Conservation (phyloP, 2,797 vertebrate species). For the Clarias platycephalus region DNA sequence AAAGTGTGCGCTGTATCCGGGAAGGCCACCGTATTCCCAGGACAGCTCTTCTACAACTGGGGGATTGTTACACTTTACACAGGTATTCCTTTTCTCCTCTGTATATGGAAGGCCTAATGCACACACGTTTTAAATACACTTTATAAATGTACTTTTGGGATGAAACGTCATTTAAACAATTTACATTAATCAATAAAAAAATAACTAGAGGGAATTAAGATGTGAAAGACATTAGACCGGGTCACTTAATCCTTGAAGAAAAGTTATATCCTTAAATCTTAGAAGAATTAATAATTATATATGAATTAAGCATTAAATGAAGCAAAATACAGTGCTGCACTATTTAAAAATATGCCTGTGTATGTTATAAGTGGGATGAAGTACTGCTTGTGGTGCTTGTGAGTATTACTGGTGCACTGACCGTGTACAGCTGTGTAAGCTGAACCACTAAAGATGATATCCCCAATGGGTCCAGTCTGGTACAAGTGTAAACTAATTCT, state of each 20-base stretch:
- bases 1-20: neutral
- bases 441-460: conserved; percentile 22
- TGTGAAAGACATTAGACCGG: neutral
- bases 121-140: neutral
- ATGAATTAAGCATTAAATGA: neutral
- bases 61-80: neutral
- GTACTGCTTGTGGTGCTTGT: neutral
- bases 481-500: conserved; percentile 17
- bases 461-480: conserved; percentile 9
- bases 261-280: neutral
- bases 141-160: neutral
- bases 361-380: neutral
- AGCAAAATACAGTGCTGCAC: neutral
- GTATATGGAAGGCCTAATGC: neutral
- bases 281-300: neutral
- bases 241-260: neutral
- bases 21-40: neutral
- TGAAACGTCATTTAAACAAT: neutral
- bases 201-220: neutral
- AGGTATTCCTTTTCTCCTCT: neutral
- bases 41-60: neutral
- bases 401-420: neutral
- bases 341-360: neutral
- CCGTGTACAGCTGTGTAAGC: conserved; percentile 4
- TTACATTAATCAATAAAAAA: neutral